Percentiles rank a stretch among this genome's conserved stretches.
Conservation (phyloP, 2,797 vertebrate species). For the Coranthus polyacanthus region DNA sequence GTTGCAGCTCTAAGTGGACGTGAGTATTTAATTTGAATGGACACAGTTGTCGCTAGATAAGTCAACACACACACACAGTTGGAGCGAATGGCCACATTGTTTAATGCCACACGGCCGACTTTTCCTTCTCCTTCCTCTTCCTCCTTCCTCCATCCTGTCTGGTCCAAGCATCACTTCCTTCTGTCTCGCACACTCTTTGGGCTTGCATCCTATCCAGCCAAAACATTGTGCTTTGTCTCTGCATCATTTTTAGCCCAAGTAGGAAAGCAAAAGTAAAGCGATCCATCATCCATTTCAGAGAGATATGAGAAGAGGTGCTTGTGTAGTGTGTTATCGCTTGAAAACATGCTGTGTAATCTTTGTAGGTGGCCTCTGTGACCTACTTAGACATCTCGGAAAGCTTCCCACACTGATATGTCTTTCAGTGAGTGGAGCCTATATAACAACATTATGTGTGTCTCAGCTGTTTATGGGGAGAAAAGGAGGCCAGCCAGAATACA, state of each 20-base stretch:
- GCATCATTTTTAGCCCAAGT: slow-evolving; percentile 62
- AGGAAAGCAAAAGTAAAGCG: slow-evolving; percentile 43
- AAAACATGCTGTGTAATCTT: slow-evolving; percentile 36
- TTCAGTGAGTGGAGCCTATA: background rate
- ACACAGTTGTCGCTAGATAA: too few species aligned
- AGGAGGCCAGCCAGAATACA: slow-evolving; percentile 2
- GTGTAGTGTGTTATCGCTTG: slow-evolving; percentile 23
- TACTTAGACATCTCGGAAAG: slow-evolving; percentile 37
- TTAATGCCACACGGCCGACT: slow-evolving; percentile 56
- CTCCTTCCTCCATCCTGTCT: slow-evolving; percentile 58
- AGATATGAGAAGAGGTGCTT: background rate
- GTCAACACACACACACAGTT: background rate
- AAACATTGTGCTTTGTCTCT: slow-evolving; percentile 40
- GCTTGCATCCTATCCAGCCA: slow-evolving; percentile 22
- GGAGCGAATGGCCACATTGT: slow-evolving; percentile 54
- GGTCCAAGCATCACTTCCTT: slow-evolving; percentile 49
- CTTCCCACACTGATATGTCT: slow-evolving; percentile 2
- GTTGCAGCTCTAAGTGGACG: too few species aligned
- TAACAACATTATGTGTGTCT: background rate
- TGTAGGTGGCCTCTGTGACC: slow-evolving; percentile 61
- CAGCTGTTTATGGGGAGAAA: background rate
- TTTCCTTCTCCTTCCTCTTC: slow-evolving; percentile 56
- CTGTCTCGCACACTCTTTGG: slow-evolving; percentile 14
- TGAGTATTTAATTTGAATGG: too few species aligned
- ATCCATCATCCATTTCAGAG: background rate